Conservation (phyloP, 2,113 vertebrate genomes). For the Muntiacus muntjak region DNA sequence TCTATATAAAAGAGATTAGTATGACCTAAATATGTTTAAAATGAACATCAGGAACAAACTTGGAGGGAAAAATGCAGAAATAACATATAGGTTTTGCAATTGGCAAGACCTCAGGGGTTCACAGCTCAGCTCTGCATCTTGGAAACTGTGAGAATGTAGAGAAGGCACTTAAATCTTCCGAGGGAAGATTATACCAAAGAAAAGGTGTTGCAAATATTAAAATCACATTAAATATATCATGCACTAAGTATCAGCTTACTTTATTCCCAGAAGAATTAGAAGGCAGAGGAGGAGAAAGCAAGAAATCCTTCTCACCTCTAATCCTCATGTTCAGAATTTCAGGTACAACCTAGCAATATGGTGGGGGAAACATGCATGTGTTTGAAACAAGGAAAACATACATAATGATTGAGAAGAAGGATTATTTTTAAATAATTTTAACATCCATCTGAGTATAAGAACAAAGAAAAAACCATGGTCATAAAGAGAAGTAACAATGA, state of each 20-base stretch:
- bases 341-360: not conserved
- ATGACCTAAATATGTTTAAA: not conserved
- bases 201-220: not conserved
- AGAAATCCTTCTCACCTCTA: not conserved
- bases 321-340: not conserved
- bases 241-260: not conserved
- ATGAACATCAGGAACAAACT: not conserved
- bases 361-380: not conserved
- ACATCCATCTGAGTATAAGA: not conserved
- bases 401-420: not conserved
- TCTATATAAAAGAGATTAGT: not conserved
- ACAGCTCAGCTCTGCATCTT: not conserved
- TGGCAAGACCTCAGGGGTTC: not conserved
- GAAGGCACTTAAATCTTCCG: not conserved
- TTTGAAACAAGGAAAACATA: not conserved
- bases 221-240: not conserved
- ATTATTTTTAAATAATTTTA: not conserved
- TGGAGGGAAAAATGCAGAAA: not conserved
- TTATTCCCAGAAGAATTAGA: not conserved
- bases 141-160: not conserved
- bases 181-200: not conserved
- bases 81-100: not conserved
- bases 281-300: not conserved
- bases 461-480: not conserved
- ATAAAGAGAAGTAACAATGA: not conserved